These are phyloP conservation scores for Drosophila cyrtoloma DNA, from an alignment of 2,888 invertebrate genomes.

Conservation along the genomic window DNA sequence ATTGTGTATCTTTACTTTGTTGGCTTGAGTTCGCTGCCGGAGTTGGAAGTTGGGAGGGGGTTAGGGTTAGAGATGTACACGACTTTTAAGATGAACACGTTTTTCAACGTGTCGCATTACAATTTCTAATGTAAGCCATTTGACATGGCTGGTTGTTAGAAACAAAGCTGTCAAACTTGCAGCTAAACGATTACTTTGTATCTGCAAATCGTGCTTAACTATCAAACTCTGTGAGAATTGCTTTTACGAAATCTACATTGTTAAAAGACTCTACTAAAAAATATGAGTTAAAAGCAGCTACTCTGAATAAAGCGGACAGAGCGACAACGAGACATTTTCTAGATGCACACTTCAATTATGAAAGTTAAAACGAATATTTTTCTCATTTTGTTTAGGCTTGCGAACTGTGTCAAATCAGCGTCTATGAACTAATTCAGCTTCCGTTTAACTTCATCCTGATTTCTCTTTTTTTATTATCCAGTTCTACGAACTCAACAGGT, in stretches of 20 bases:
- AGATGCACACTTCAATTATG: background rate
- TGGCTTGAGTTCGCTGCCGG: conserved; percentile 23
- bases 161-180: conserved; percentile 61
- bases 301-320: background rate
- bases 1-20: conserved; percentile 42
- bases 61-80: conserved; percentile 42
- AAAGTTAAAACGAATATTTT: background rate
- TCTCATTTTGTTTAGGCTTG: background rate
- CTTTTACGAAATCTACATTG: background rate
- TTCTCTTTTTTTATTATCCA: conserved; percentile 26
- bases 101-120: conserved; percentile 75
- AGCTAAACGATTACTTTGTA: conserved; percentile 36
- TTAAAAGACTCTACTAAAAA: background rate
- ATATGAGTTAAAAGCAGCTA: background rate
- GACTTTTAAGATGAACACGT: conserved; percentile 75
- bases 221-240: conserved; percentile 2
- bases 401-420: background rate
- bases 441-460: conserved; percentile 20
- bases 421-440: conserved; percentile 14
- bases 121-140: conserved; percentile 76
- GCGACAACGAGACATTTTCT: background rate
- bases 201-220: conserved; percentile 18
- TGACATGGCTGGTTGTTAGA: conserved; percentile 48
- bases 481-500: conserved; percentile 33
- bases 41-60: background rate